These are phyloP conservation scores for Corythornis leucogaster DNA, from an alignment of 2,797 vertebrate species.

Conservation along the genomic window DNA sequence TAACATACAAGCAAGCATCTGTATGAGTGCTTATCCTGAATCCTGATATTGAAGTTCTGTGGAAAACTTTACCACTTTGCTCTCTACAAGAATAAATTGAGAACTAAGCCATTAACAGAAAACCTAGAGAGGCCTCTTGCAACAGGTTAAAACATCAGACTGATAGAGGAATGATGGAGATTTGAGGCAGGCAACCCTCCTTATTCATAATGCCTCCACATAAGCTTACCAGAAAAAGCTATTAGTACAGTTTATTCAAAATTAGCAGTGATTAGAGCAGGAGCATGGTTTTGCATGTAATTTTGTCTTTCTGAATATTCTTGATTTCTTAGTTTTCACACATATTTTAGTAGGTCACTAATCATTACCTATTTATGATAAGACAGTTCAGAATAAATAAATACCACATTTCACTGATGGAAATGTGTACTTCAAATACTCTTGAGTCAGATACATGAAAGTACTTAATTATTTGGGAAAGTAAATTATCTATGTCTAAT, in stretches of 20 bases:
- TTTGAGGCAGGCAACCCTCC: neutral
- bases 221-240: neutral
- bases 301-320: neutral
- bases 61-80: neutral
- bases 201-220: neutral
- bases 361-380: constrained; percentile 38
- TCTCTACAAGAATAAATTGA: neutral
- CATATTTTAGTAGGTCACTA: constrained; percentile 30
- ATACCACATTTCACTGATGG: neutral
- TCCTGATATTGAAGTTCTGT: neutral
- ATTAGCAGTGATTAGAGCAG: neutral
- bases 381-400: neutral
- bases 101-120: neutral
- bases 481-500: constrained; percentile 15
- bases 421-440: constrained; percentile 4
- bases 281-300: neutral
- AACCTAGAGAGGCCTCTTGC: neutral
- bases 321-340: neutral
- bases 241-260: neutral
- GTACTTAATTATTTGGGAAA: neutral
- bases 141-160: neutral
- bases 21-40: neutral
- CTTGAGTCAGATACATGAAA: neutral
- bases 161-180: neutral
- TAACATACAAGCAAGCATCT: neutral